These are phyloP conservation scores for Tenualosa thibaudeaui DNA, from an alignment of 2,797 vertebrate species.

Conservation along the genomic window DNA sequence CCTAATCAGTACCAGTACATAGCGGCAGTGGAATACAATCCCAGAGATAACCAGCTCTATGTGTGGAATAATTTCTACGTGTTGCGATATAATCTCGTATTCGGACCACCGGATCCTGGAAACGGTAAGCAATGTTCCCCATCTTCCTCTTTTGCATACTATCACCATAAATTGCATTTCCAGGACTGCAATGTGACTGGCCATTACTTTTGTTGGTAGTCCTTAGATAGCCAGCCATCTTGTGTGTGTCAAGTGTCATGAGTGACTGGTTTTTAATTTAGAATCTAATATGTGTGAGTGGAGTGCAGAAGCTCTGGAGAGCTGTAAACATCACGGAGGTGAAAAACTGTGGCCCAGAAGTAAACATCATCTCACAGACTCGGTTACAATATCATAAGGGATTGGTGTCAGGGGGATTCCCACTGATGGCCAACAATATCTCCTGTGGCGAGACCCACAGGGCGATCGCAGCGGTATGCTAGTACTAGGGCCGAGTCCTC, in stretches of 20 bases:
- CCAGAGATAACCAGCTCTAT: slow-evolving; percentile 96
- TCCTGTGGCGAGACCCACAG: slow-evolving; percentile 60
- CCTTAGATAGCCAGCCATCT: slow-evolving; percentile 54
- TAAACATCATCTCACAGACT: slow-evolving; percentile 77
- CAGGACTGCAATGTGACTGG: slow-evolving; percentile 52
- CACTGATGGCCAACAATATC: slow-evolving; percentile 63
- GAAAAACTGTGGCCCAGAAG: slow-evolving; percentile 60
- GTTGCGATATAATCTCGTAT: slow-evolving; percentile 93
- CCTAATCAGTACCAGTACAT: slow-evolving; percentile 99
- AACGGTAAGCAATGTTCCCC: slow-evolving; percentile 82
- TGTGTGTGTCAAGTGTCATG: slow-evolving; percentile 67
- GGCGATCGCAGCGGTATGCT: slow-evolving; percentile 45
- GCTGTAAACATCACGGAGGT: slow-evolving; percentile 52
- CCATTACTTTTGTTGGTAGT: slow-evolving; percentile 55
- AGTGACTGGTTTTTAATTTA: slow-evolving; percentile 75
- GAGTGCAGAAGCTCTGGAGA: slow-evolving; percentile 66
- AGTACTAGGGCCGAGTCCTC: background rate
- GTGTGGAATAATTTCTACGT: slow-evolving; percentile 99
- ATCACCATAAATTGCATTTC: slow-evolving; percentile 51
- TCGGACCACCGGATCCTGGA: slow-evolving; percentile 94
- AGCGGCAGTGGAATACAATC: slow-evolving; percentile 98
- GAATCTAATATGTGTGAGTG: slow-evolving; percentile 73
- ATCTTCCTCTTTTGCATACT: slow-evolving; percentile 34
- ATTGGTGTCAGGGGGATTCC: slow-evolving; percentile 69
- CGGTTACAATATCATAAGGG: slow-evolving; percentile 73